Conservation (phyloP, 30 jellyfish, hydroid and myxozoan genomes). For the Mastigias papua region DNA sequence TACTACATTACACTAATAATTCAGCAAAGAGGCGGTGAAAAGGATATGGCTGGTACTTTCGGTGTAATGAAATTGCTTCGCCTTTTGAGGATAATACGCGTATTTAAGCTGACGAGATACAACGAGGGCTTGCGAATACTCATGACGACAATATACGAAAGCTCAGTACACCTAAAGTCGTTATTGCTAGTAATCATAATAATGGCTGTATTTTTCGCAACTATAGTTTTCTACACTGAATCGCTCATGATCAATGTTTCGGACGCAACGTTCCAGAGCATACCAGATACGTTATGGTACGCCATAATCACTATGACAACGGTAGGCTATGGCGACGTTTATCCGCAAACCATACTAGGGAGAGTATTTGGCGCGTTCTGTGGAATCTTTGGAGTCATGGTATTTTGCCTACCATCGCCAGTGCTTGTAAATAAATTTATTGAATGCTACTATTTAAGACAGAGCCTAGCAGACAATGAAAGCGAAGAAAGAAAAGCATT, state of each 20-base stretch:
- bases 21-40: slow-evolving; percentile 9
- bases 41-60: slow-evolving; percentile 21
- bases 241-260: background rate
- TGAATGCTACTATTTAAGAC: slow-evolving; percentile 78
- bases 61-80: slow-evolving; percentile 61
- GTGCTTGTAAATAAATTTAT: slow-evolving; percentile 86
- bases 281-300: slow-evolving; percentile 90
- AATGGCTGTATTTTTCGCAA: slow-evolving; percentile 77
- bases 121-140: slow-evolving; percentile 83
- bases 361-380: slow-evolving; percentile 79
- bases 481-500: slow-evolving; percentile 72
- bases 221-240: slow-evolving; percentile 74
- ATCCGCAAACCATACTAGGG: slow-evolving; percentile 81
- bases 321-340: slow-evolving; percentile 94
- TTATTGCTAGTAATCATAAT: slow-evolving; percentile 51
- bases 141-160: slow-evolving; percentile 72
- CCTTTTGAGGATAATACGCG: slow-evolving; percentile 76
- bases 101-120: slow-evolving; percentile 80
- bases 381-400: slow-evolving; percentile 76
- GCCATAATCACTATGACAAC: slow-evolving; percentile 86
- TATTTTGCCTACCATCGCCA: slow-evolving; percentile 94
- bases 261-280: slow-evolving; percentile 49
- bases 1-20: slow-evolving; percentile 32
- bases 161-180: slow-evolving; percentile 70
- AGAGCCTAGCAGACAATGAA: slow-evolving; percentile 26